A percentile compares a stretch with the other conserved stretches of the same genome.
Conservation (phyloP, 2,888 invertebrate genomes). For the Mycogona germanica region DNA sequence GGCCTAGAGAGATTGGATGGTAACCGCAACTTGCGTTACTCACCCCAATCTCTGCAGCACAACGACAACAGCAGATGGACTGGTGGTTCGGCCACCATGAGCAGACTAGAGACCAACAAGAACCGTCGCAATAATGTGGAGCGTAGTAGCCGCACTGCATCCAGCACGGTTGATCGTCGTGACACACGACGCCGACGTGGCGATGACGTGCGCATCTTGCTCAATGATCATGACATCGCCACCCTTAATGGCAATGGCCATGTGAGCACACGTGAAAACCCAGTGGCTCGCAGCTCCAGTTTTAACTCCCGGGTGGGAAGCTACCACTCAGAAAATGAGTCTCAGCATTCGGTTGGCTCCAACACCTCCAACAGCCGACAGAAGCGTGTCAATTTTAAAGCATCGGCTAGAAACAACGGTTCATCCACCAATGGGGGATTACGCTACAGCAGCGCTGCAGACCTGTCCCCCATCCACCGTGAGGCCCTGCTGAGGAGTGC, state of each 20-base stretch:
- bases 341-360: slow-evolving; percentile 17
- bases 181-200: slow-evolving; percentile 2
- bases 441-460: slow-evolving; percentile 19
- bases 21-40: too few relatives aligned
- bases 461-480: slow-evolving; percentile 27
- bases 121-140: slow-evolving; percentile 16
- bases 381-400: slow-evolving; percentile 21
- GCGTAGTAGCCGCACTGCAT: neutral
- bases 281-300: slow-evolving; percentile 8
- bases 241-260: neutral
- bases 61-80: slow-evolving; percentile 15
- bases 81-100: slow-evolving; percentile 20
- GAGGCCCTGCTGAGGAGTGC: slow-evolving; percentile 22
- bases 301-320: slow-evolving; percentile 13
- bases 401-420: slow-evolving; percentile 34
- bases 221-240: slow-evolving; percentile 14
- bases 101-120: slow-evolving; percentile 18
- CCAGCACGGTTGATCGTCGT: slow-evolving; percentile 16
- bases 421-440: slow-evolving; percentile 21
- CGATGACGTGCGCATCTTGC: slow-evolving; percentile 6
- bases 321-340: slow-evolving; percentile 20
- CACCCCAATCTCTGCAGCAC: too few relatives aligned
- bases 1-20: too few relatives aligned
- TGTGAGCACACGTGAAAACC: neutral
- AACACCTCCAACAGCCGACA: slow-evolving; percentile 3